These are phyloP conservation scores for Drosophila pachea DNA, from an alignment of 1,140 invertebrate genomes.

Conservation along the genomic window DNA sequence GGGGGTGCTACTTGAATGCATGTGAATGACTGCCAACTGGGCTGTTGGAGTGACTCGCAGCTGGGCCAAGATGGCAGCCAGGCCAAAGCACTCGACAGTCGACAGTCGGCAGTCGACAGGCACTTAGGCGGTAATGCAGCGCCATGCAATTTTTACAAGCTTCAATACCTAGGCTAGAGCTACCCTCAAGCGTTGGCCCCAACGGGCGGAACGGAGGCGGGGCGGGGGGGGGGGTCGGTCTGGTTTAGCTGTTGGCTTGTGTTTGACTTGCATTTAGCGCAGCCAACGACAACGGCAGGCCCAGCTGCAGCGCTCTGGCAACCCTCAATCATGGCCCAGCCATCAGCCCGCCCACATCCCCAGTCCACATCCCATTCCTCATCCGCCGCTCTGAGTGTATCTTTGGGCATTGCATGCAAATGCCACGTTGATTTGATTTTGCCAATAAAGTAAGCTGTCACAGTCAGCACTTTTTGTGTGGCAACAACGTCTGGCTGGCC, in stretches of 20 bases:
- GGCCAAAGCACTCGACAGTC: conserved; percentile 35
- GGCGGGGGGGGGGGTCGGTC: background rate
- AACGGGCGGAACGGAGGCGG: background rate
- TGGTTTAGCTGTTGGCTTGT: conserved; percentile 43
- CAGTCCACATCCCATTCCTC: background rate
- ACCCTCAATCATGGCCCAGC: background rate
- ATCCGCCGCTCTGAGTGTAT: conserved; percentile 37
- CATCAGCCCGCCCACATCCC: background rate
- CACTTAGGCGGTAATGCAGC: conserved; percentile 71
- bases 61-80: conserved; percentile 67
- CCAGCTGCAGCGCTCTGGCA: conserved; percentile 2
- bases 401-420: conserved; percentile 70
- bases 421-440: conserved; percentile 77
- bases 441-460: conserved; percentile 77
- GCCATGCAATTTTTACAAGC: conserved; percentile 76
- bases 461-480: conserved; percentile 71
- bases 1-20: conserved; percentile 58
- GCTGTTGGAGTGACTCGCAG: conserved; percentile 51
- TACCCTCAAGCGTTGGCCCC: conserved; percentile 10
- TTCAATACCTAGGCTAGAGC: conserved; percentile 67
- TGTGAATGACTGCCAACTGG: conserved; percentile 63
- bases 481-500: conserved; percentile 33
- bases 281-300: conserved; percentile 48
- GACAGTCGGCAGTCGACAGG: conserved; percentile 26
- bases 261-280: conserved; percentile 76